Evolutionary conservation across 2,113 vertebrate species (phyloP).

Genomic region (Pungitius pungitius): DNA sequence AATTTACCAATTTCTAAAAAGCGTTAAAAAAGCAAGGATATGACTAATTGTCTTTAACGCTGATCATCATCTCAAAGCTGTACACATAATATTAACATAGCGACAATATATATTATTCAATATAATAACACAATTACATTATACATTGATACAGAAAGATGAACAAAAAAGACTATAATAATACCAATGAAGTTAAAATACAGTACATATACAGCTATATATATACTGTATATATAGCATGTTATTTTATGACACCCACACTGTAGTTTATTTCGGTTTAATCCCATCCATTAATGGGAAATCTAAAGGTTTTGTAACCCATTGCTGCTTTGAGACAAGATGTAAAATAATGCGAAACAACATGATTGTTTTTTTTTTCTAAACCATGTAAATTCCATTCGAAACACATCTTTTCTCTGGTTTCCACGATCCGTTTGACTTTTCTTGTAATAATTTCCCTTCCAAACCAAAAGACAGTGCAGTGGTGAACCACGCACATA

Average conservation of each 20-base stretch:
- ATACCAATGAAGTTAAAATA: background rate
- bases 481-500: slow-evolving; percentile 68
- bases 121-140: no score
- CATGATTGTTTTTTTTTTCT: background rate
- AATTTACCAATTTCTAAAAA: background rate
- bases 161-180: background rate
- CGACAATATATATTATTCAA: background rate
- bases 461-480: slow-evolving; percentile 61
- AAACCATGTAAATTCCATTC: background rate
- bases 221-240: background rate
- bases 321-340: background rate
- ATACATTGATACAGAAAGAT: no score
- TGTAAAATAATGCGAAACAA: background rate
- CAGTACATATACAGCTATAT: background rate
- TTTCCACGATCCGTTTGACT: slow-evolving; percentile 23
- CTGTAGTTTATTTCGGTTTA: background rate
- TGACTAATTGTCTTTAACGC: slow-evolving; percentile 8
- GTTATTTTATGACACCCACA: background rate
- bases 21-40: background rate
- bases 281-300: background rate
- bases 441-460: slow-evolving; percentile 50
- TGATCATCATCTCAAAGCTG: background rate
- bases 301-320: background rate
- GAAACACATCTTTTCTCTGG: slow-evolving; percentile 21
- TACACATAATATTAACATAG: background rate